Evolutionary conservation across 2,888 invertebrate genomes (phyloP).

Genomic region (Scotopteryx bipunctaria): DNA sequence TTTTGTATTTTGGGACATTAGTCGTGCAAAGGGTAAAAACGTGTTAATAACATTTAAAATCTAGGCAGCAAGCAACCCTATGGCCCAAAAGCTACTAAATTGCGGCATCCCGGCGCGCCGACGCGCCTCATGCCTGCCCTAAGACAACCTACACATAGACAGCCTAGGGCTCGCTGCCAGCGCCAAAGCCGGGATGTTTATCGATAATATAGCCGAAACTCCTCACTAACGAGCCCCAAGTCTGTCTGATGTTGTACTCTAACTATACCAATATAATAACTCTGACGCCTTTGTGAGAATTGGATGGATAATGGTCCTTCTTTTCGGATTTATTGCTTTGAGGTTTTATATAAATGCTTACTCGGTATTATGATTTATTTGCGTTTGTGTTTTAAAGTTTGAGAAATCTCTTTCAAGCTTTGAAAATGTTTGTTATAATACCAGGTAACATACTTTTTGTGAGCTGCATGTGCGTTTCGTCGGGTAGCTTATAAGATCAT

Average conservation of each 20-base stretch:
- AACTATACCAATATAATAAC: conserved; percentile 20
- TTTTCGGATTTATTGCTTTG: conserved; percentile 13
- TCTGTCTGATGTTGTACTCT: conserved; percentile 40
- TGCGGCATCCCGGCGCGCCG: conserved; percentile 56
- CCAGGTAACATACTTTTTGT: background rate
- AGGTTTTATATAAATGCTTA: conserved; percentile 2
- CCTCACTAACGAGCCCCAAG: conserved; percentile 45
- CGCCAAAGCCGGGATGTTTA: conserved; percentile 50
- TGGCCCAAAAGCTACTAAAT: conserved; percentile 61
- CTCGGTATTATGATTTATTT: conserved; percentile 3
- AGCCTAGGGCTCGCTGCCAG: conserved; percentile 71
- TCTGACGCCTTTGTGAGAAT: conserved; percentile 26
- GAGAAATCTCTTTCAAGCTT: background rate
- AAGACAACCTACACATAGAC: conserved; percentile 74
- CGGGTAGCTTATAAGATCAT: background rate
- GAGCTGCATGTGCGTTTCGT: no score
- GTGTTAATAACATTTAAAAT: no score
- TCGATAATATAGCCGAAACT: conserved; percentile 54
- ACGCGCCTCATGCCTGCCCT: conserved; percentile 76
- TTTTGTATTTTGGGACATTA: no score
- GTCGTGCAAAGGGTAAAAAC: no score
- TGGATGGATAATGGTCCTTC: conserved; percentile 16
- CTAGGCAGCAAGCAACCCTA: conserved; percentile 73
- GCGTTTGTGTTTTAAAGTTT: background rate
- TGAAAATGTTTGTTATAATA: background rate